Base-by-base conservation (phyloP, 2,797 vertebrate species). In the Bradypodion pumilum region DNA sequence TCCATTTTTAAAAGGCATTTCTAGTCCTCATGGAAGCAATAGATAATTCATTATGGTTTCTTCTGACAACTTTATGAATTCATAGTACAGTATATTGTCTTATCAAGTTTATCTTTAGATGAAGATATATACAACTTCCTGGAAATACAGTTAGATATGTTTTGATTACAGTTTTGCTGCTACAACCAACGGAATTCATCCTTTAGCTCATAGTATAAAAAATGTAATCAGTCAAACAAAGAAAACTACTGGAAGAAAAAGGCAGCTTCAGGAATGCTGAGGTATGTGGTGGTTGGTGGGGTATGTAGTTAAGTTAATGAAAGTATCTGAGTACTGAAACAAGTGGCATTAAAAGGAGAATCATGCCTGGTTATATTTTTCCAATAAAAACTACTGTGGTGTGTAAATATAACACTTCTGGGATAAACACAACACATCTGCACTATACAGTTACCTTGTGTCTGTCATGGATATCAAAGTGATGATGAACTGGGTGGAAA, bases 21-120 rank as follows among this genome's bases (percentile, higher is more conserved):
- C 76, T 84, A 65, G 44, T 65, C 69, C 69, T 84, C 59, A 27
- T 84, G 19, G 8, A 73, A 10, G 66, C 68, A 37, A 35, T 59
- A n/a, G 59, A 68, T 27, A 59, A 56, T 85, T 35, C 32, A 80
- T 74, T 35, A 60, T 44, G 29, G 35, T 74, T 66, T 56, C 49
- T 74, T 59, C 52, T 56, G 46, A 42, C 59, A 72, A 65, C 74
- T 66, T 23, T 68, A 68, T 56, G 63, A 65, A 56, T 23, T 10
- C 35, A 42, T 27, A 40, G 52, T n/a, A 40, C 73, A 32, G 23
- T 52, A 15, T 2, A 12, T 49, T 37, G 27, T 74, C 15, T 37
- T 75, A 63, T 65, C 46, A 46, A 46, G 32, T 78, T 70, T 70
- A 56, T 37, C 25, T 62, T 46, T 63, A 9, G 25, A 32, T 78